Evolutionary conservation across 2,797 vertebrate species (phyloP).

Genomic region (Dryobates pubescens): DNA sequence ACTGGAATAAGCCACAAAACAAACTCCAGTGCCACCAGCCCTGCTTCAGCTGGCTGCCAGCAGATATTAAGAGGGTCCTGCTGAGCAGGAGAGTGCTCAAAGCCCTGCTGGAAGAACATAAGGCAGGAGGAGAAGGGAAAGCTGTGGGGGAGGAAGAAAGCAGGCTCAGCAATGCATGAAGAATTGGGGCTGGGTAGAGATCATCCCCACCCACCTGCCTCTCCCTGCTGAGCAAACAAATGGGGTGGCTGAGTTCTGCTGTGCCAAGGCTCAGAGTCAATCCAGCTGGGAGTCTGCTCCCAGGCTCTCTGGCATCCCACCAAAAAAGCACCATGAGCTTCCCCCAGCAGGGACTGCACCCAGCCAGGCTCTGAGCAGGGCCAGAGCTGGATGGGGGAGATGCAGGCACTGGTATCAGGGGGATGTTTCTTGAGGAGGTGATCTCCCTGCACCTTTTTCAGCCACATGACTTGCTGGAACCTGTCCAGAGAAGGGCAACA

Average conservation of each 20-base stretch:
- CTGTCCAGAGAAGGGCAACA: too few species aligned
- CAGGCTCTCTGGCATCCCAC: not conserved
- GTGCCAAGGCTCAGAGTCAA: not conserved
- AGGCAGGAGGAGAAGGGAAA: not conserved
- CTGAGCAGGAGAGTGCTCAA: not conserved
- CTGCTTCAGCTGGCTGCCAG: not conserved
- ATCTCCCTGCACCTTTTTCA: not conserved
- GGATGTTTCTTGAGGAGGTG: not conserved
- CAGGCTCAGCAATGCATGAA: not conserved
- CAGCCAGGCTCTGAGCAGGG: not conserved
- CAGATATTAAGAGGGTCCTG: not conserved
- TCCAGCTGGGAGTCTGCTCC: rapidly evolving
- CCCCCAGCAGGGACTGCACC: rapidly evolving
- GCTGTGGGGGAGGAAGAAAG: not conserved
- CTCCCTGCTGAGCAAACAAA: constrained; percentile 33
- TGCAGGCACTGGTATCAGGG: not conserved
- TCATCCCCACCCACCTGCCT: not conserved
- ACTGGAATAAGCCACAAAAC: not conserved
- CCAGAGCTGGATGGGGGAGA: not conserved
- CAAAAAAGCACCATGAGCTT: not conserved
- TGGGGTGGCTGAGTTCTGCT: not conserved
- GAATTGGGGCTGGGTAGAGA: not conserved
- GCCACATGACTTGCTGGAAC: too few species aligned
- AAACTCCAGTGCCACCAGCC: not conserved
- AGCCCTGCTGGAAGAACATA: not conserved